Evolutionary conservation across 2,888 invertebrate species (phyloP), one percentile per base, ranked within the genome.

Genomic region (Agriotes lineatus): DNA sequence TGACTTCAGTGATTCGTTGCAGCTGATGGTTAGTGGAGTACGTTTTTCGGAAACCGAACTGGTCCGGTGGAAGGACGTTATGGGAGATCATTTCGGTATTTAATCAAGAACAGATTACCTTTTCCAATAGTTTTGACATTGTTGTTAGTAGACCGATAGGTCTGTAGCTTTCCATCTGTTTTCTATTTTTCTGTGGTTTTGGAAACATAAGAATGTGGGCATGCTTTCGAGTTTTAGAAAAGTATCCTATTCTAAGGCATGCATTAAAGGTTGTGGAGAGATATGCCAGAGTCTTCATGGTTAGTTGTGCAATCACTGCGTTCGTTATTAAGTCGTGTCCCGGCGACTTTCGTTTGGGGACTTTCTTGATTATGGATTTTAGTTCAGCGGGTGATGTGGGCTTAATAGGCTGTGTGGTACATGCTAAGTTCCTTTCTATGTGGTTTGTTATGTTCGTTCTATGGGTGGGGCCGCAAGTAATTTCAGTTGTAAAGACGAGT

Each of bases 1-100:
- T n/a, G n/a, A 19, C 16, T 50, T 50, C 50, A n/a, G 19, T n/a
- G 10, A 50, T 22, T 50, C 50, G 50, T 20, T 20, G 50, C 10
- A 50, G 50, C 22, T 50, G 50, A 19, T 50, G 50, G 22, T 10
- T 12, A 10, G 50, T 50, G 10, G 50, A 50, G 50, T 14, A 16
- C 14, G 16, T 4, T 12, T 19, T 50, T 18, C 4, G n/a, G n/a
- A n/a, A n/a, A n/a, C n/a, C n/a, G n/a, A n/a, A n/a, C n/a, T n/a
- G n/a, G n/a, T n/a, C n/a, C n/a, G n/a, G n/a, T n/a, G n/a, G n/a
- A n/a, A n/a, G n/a, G n/a, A n/a, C n/a, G n/a, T n/a, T n/a, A n/a
- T n/a, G n/a, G 4, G 14, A 10, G 10, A 5, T 14, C 12, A 42
- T 5, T 42, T 42, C 14, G n/a, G n/a, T 14, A 42, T 42, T 42